phyloP scores from a whole-genome alignment of 2,797 vertebrate species.

The Chrysocyon brachyurus region DNA sequence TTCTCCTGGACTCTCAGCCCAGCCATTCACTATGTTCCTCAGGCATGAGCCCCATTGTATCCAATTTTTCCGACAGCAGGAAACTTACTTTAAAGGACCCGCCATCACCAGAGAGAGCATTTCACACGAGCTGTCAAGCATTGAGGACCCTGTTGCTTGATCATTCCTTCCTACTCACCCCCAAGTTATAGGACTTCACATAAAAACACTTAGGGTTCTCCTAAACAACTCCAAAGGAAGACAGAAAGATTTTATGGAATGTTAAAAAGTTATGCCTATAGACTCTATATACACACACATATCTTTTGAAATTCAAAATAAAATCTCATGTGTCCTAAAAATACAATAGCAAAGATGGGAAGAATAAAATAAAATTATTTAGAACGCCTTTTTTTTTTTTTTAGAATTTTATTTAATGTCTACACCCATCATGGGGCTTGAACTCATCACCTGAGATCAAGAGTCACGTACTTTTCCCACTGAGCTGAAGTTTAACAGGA shows the following conservation, averaged over 20 bases:
- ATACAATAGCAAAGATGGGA: conserved; percentile 3
- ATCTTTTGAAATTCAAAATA: background rate
- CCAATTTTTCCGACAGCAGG: background rate
- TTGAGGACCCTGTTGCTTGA: background rate
- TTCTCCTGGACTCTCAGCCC: background rate
- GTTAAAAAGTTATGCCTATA: too few relatives aligned
- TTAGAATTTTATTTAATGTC: too few relatives aligned
- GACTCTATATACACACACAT: too few relatives aligned
- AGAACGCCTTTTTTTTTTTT: background rate
- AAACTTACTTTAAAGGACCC: background rate
- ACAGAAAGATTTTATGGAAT: background rate
- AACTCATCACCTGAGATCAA: too few relatives aligned
- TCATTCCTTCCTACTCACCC: background rate
- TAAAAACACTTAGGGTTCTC: background rate
- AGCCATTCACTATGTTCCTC: background rate
- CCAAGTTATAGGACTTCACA: background rate
- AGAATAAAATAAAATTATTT: conserved; percentile 80
- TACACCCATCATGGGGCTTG: too few relatives aligned
- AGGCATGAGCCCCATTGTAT: background rate
- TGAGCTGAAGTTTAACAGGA: too few relatives aligned
- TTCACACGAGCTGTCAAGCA: background rate
- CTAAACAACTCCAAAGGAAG: background rate
- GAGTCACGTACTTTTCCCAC: too few relatives aligned
- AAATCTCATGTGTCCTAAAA: background rate
- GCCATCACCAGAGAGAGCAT: too few relatives aligned